phyloP scores from a whole-genome alignment of 30 jellyfish, hydroid and myxozoan species.

The Aurelia aurita region DNA sequence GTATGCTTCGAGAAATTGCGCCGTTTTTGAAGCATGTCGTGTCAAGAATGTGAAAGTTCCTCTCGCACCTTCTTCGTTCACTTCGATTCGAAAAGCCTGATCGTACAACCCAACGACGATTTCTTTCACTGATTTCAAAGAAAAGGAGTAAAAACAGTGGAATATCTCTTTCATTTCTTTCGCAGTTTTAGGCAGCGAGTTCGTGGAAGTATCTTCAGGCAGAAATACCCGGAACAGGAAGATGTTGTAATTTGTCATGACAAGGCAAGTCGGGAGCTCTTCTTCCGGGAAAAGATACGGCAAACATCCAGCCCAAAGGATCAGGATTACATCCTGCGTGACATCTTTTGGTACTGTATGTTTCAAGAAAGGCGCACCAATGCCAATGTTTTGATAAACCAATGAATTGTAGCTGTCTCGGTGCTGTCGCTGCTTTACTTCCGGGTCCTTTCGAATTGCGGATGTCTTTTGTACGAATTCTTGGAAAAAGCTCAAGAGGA shows the following conservation, averaged over 20 bases:
- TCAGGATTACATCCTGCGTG: constrained; percentile 69
- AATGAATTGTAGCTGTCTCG: constrained; percentile 37
- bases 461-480: constrained; percentile 77
- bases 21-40: constrained; percentile 90
- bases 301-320: constrained; percentile 94
- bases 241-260: constrained; percentile 82
- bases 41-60: constrained; percentile 92
- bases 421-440: constrained; percentile 19
- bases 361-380: constrained; percentile 64
- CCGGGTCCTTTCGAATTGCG: constrained; percentile 22
- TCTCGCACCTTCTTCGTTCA: constrained; percentile 91
- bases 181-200: constrained; percentile 62
- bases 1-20: constrained; percentile 83
- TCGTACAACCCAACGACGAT: constrained; percentile 91
- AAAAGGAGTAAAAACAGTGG: constrained; percentile 82
- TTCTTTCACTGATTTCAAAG: constrained; percentile 74
- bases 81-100: constrained; percentile 93
- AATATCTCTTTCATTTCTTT: constrained; percentile 72
- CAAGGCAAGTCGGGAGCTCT: constrained; percentile 87
- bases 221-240: constrained; percentile 85
- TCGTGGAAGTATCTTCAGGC: constrained; percentile 62
- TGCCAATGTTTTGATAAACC: constrained; percentile 75
- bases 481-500: constrained; percentile 81
- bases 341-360: constrained; percentile 49
- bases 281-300: constrained; percentile 94